These are phyloP conservation scores for Neogale vison DNA, from an alignment of 2,113 vertebrate genomes.

Conservation along the genomic window DNA sequence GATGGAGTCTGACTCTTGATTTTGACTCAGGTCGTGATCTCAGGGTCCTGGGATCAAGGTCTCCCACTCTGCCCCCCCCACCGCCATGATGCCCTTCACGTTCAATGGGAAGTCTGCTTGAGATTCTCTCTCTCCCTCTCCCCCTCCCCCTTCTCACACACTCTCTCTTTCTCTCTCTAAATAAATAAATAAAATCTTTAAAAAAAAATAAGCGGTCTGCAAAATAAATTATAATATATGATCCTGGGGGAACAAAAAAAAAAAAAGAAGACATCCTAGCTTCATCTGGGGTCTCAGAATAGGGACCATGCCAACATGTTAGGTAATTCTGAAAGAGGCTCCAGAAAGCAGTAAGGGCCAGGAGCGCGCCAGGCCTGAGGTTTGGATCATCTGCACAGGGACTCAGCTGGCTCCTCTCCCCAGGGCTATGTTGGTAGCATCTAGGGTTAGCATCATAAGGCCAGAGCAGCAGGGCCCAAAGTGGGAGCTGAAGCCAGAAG, in stretches of 20 bases:
- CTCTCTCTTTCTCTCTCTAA: background rate
- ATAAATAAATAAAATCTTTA: background rate
- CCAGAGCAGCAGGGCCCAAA: background rate
- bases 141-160: background rate
- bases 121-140: background rate
- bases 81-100: rapidly evolving
- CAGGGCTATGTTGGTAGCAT: background rate
- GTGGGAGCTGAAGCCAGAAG: background rate
- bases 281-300: background rate
- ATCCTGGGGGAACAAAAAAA: background rate
- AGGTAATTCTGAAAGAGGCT: background rate
- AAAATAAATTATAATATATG: background rate
- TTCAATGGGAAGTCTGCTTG: background rate
- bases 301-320: background rate
- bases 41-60: background rate
- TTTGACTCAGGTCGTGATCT: background rate
- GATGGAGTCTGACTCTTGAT: no score
- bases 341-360: background rate
- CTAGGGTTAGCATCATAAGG: background rate
- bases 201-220: background rate
- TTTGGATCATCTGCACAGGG: background rate
- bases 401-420: background rate
- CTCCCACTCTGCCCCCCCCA: no score
- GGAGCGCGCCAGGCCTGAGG: rapidly evolving
- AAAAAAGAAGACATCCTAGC: background rate